These are phyloP conservation scores for Eulacestoma nigropectus DNA, from an alignment of 2,113 vertebrate genomes.

Conservation along the genomic window DNA sequence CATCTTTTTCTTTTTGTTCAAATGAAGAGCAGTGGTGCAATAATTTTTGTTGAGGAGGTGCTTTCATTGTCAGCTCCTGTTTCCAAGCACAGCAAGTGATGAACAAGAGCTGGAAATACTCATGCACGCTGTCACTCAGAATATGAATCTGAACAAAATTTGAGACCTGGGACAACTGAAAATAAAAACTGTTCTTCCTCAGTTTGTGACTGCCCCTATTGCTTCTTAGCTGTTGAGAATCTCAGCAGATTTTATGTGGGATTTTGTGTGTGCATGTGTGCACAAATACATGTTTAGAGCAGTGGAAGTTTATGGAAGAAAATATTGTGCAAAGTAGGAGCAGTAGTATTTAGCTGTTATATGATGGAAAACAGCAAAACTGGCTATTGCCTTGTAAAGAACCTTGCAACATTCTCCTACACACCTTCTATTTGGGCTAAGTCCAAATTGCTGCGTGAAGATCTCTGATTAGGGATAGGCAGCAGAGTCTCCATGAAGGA, in stretches of 20 bases:
- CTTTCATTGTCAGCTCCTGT: slow-evolving; percentile 1
- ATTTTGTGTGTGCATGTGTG: not conserved
- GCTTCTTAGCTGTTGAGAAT: not conserved
- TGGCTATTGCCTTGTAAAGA: not conserved
- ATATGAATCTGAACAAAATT: not conserved
- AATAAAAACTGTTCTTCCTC: not conserved
- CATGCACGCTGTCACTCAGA: not conserved
- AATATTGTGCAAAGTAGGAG: not conserved
- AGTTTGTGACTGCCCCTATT: not conserved
- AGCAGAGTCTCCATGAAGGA: not conserved
- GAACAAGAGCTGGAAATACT: not conserved
- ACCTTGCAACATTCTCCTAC: not conserved
- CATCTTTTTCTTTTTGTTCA: slow-evolving; percentile 42
- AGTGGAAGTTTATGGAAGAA: not conserved
- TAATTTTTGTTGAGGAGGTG: slow-evolving; percentile 20
- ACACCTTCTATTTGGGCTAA: not conserved
- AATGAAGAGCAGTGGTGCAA: slow-evolving; percentile 17
- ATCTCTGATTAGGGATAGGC: not conserved
- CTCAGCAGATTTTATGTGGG: not conserved
- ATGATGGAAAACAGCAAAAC: not conserved
- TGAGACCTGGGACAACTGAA: not conserved
- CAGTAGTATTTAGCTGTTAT: not conserved
- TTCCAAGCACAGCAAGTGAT: not conserved
- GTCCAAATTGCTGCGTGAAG: not conserved
- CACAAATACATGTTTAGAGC: not conserved